A percentile compares a stretch with the other conserved stretches of the same genome.
These are phyloP conservation scores for Streptopelia turtur DNA, from an alignment of 2,797 vertebrate species.

Conservation along the genomic window DNA sequence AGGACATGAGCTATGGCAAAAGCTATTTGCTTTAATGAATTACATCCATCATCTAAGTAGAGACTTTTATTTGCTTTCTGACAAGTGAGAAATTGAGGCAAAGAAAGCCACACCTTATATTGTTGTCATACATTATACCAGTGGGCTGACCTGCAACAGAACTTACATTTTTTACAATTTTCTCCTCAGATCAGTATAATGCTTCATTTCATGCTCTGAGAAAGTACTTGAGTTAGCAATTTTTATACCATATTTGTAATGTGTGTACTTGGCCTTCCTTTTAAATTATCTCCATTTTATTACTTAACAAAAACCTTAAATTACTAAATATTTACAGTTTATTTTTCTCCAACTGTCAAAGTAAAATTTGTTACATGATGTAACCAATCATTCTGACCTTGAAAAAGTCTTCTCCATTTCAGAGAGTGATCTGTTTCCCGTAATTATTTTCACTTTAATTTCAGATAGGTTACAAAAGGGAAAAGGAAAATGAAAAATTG, in stretches of 20 bases:
- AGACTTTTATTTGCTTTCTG: neutral
- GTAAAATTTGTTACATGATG: neutral
- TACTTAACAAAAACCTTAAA: neutral
- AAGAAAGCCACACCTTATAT: neutral
- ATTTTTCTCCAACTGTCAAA: conserved; percentile 7
- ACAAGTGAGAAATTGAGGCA: neutral
- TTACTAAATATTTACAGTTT: neutral
- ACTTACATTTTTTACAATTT: neutral
- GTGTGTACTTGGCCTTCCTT: neutral
- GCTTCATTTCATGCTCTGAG: neutral
- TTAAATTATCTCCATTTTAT: neutral
- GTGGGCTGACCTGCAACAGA: neutral
- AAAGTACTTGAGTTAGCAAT: neutral
- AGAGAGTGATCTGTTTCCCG: neutral
- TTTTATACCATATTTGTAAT: neutral
- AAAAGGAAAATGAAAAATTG: conserved; percentile 49
- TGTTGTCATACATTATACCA: neutral
- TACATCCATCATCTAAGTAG: neutral
- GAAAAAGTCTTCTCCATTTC: conserved; percentile 19
- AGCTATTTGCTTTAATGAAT: neutral
- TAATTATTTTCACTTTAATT: conserved; percentile 50
- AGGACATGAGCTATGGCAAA: neutral
- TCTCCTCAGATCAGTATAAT: neutral
- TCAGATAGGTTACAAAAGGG: neutral
- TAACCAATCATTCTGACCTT: neutral